These are phyloP conservation scores for Botia kubotai DNA, from an alignment of 2,797 vertebrate species.

Conservation along the genomic window DNA sequence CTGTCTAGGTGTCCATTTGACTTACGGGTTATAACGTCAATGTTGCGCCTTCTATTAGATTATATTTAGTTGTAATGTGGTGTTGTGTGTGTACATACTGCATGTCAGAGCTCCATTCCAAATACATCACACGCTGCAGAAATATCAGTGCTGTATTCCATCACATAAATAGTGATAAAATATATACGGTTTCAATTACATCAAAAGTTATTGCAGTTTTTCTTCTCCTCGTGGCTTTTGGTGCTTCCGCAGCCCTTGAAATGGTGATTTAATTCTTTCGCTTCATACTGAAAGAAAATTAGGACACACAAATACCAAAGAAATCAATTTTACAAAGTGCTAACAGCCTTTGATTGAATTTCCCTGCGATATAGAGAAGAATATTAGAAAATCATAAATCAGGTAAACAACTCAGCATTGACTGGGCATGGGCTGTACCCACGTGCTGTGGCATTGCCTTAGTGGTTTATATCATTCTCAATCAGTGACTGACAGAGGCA, in stretches of 20 bases:
- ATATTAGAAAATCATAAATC: constrained; percentile 73
- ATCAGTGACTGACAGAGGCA: constrained; percentile 67
- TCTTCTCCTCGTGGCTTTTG: constrained; percentile 72
- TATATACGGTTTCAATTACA: constrained; percentile 74
- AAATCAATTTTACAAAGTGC: constrained; percentile 74
- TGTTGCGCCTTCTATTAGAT: no score
- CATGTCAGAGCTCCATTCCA: background rate
- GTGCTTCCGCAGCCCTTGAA: constrained; percentile 71
- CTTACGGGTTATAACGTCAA: background rate
- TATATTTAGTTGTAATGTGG: background rate
- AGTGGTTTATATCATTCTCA: constrained; percentile 65
- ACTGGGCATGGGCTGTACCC: constrained; percentile 34
- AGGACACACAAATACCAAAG: constrained; percentile 60
- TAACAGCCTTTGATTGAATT: constrained; percentile 72
- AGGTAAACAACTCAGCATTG: constrained; percentile 62
- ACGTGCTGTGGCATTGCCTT: constrained; percentile 36
- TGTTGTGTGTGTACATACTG: background rate
- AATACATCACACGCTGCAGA: constrained; percentile 59
- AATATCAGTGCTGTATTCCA: constrained; percentile 67
- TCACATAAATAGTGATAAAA: constrained; percentile 69
- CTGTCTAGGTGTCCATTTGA: no score
- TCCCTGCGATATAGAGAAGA: constrained; percentile 62
- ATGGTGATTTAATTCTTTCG: constrained; percentile 64
- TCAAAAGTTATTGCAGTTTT: constrained; percentile 77
- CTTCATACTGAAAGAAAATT: constrained; percentile 42